phyloP scores from a whole-genome alignment of 2,888 invertebrate species.

The Oligia strigilis region DNA sequence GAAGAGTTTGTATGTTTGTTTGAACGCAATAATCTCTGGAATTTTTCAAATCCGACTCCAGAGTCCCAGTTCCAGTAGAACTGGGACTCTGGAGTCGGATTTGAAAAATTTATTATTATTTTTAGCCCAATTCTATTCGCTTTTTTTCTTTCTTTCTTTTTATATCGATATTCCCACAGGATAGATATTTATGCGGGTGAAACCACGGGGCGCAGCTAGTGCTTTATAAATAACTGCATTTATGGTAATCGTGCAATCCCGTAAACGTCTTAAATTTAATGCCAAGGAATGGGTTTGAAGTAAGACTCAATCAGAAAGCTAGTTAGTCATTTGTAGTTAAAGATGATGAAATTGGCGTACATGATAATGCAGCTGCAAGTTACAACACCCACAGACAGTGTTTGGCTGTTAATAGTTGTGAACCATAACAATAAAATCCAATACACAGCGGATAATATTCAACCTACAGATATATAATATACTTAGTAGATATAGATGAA shows the following conservation, averaged over 20 bases:
- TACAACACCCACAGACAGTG: not conserved
- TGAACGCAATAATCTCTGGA: not conserved
- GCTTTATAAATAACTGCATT: not conserved
- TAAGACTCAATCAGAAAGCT: not conserved
- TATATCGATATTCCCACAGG: too few species aligned
- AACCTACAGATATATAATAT: not conserved
- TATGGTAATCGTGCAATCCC: too few species aligned
- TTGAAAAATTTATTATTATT: too few species aligned
- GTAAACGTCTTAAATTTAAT: not conserved
- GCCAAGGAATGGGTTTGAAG: not conserved
- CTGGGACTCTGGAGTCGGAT: not conserved
- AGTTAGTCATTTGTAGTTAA: not conserved
- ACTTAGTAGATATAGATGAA: not conserved
- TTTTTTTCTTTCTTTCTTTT: too few species aligned
- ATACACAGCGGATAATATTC: not conserved
- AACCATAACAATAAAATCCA: constrained; percentile 14
- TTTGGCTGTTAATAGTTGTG: not conserved
- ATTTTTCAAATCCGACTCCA: too few species aligned
- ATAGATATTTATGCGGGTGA: not conserved
- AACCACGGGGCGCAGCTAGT: not conserved
- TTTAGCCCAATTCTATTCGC: too few species aligned
- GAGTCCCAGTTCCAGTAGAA: too few species aligned
- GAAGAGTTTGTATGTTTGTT: not conserved
- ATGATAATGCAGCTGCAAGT: not conserved
- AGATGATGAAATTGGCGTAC: not conserved